Base-by-base conservation (phyloP, 2,113 vertebrate species). In the Xenopus laevis region DNA sequence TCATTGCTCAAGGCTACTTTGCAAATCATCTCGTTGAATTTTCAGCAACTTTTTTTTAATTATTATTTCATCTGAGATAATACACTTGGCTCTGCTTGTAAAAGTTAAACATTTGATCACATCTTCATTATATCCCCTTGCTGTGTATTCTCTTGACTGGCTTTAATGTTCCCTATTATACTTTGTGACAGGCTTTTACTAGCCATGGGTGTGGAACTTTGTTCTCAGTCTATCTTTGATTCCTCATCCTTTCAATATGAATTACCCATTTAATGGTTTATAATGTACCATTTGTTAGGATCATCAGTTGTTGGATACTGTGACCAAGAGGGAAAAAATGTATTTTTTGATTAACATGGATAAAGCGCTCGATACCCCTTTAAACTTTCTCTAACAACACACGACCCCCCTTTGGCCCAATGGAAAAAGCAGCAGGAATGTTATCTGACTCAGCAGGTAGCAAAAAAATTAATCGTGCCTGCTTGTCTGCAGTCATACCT, bases 171-270 rank as follows among this genome's bases (percentile, higher is more conserved):
- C 60, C 45, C 65, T 68, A 70, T 77, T 77, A 70, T 70, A 68
- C 66, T 52, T 62, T 75, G 58, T 46, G 72, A 59, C 72, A 30
- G 45, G 65, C 72, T 68, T 68, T 55, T 77, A 57, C 47, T 50
- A 65, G 18, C 67, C 74, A 70, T 30, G 23, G 74, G 58, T 77
- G 45, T 69, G 46, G 27, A 52, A 27, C 67, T 77, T 77, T 77
- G 67, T 77, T 77, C 66, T 64, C 40, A 59, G 62, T 55, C 47
- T 69, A 45, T 10, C 67, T 77, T 77, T 77, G 74, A 77, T 77
- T 77, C 67, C 68, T 77, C 63, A 64, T 63, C 47, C 67, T 70
- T 77, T 77, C 60, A 77, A 77, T 70, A 77, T 77, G 74, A 66
- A 77, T 77, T 69, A 77, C 45, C 50, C 30, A 77, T 70, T 77